Evolutionary conservation across 1,140 invertebrate species (phyloP).

Genomic region (Polypedilum pembai): DNA sequence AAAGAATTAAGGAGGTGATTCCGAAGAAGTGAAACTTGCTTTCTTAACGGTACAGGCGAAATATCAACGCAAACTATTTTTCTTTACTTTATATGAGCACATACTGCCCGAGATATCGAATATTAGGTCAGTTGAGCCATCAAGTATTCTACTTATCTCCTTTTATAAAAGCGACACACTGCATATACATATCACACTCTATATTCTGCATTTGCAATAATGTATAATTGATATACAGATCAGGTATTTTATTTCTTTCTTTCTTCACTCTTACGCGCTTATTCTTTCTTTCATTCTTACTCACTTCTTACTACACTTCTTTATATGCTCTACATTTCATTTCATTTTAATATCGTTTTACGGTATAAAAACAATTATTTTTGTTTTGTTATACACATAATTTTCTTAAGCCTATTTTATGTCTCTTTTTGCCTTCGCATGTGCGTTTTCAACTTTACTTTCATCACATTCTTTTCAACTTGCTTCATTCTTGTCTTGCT

Average conservation of each 20-base stretch:
- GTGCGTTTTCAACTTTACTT: neutral
- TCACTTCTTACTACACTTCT: neutral
- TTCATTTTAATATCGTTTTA: neutral
- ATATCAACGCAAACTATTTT: neutral
- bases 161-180: neutral
- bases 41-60: slow-evolving; percentile 23
- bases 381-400: neutral
- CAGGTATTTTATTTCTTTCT: slow-evolving; percentile 23
- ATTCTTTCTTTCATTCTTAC: neutral
- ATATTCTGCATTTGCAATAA: neutral
- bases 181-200: neutral
- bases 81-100: neutral
- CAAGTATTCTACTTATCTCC: neutral
- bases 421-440: neutral
- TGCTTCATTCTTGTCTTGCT: neutral
- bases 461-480: neutral
- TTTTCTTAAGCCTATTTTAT: neutral
- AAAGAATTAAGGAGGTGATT: slow-evolving; percentile 3
- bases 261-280: neutral
- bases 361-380: neutral
- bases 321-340: neutral
- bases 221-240: slow-evolving; percentile 20
- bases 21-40: slow-evolving; percentile 20
- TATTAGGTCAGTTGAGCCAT: slow-evolving; percentile 11
- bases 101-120: neutral